phyloP scores from a whole-genome alignment of 2,888 invertebrate genomes.

The Standfussiana lucernea region DNA sequence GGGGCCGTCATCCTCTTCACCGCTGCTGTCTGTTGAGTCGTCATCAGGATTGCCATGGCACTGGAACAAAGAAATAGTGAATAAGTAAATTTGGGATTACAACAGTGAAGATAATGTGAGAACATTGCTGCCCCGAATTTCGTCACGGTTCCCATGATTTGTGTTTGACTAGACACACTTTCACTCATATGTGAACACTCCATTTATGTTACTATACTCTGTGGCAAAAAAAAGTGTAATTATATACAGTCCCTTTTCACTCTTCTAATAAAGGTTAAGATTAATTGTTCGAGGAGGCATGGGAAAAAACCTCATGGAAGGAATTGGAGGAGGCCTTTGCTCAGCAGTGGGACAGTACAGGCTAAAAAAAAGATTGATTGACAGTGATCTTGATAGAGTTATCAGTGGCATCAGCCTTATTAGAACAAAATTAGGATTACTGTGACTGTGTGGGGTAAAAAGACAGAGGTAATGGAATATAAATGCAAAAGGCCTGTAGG shows the following conservation, averaged over 20 bases:
- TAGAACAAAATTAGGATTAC: too few species aligned
- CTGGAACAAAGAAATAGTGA: conserved; percentile 71
- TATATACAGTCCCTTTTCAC: too few species aligned
- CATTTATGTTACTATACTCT: conserved; percentile 6
- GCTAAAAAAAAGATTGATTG: too few species aligned
- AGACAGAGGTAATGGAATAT: not conserved
- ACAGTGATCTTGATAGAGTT: too few species aligned
- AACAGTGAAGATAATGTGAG: not conserved
- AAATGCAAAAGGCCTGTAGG: not conserved
- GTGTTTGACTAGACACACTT: not conserved
- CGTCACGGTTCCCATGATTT: not conserved
- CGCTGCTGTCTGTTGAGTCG: conserved; percentile 85
- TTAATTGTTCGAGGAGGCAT: too few species aligned
- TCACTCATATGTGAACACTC: not conserved
- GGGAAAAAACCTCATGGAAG: too few species aligned
- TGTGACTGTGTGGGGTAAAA: too few species aligned
- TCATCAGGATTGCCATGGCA: conserved; percentile 88
- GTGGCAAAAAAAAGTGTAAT: not conserved
- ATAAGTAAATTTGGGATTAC: not conserved
- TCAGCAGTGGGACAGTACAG: too few species aligned
- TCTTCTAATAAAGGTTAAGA: too few species aligned
- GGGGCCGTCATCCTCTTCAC: conserved; percentile 82
- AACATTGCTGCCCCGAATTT: not conserved
- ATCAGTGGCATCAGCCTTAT: too few species aligned
- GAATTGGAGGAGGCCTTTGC: too few species aligned